Percentiles rank a stretch among this genome's conserved stretches.
These are phyloP conservation scores for Drosophila parabipectinata DNA, from an alignment of 1,140 invertebrate genomes.

Conservation along the genomic window DNA sequence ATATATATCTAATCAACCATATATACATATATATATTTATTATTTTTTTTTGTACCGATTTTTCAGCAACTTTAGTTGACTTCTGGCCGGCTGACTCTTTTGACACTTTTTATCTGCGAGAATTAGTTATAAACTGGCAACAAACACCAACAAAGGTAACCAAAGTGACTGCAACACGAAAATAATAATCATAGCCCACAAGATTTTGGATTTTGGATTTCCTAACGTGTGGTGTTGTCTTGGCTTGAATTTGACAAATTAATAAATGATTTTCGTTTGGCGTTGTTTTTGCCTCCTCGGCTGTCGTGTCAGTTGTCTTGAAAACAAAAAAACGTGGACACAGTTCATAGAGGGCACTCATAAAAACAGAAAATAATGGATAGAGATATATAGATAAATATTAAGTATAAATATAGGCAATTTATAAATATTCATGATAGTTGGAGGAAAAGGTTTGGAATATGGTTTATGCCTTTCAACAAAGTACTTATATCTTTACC, in stretches of 20 bases:
- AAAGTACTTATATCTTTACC: constrained; percentile 11
- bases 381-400: constrained; percentile 34
- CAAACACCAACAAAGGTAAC: neutral
- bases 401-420: constrained; percentile 12
- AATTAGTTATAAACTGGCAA: constrained; percentile 54
- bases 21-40: constrained; percentile 11
- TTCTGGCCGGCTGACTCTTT: constrained; percentile 56
- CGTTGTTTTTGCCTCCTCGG: constrained; percentile 20
- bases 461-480: neutral
- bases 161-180: constrained; percentile 22
- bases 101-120: constrained; percentile 63
- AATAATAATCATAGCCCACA: constrained; percentile 48
- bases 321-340: constrained; percentile 40
- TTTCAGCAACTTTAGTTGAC: constrained; percentile 45
- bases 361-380: constrained; percentile 36
- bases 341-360: constrained; percentile 47
- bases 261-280: constrained; percentile 50
- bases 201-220: constrained; percentile 34
- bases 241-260: constrained; percentile 62
- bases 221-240: constrained; percentile 54
- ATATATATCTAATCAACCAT: constrained; percentile 29
- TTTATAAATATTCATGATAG: constrained; percentile 53
- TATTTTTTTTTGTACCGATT: constrained; percentile 35
- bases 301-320: constrained; percentile 46
- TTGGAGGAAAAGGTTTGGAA: constrained; percentile 1